Conservation (phyloP, 2,797 vertebrate species). For the Schizopygopsis malacanthus region DNA sequence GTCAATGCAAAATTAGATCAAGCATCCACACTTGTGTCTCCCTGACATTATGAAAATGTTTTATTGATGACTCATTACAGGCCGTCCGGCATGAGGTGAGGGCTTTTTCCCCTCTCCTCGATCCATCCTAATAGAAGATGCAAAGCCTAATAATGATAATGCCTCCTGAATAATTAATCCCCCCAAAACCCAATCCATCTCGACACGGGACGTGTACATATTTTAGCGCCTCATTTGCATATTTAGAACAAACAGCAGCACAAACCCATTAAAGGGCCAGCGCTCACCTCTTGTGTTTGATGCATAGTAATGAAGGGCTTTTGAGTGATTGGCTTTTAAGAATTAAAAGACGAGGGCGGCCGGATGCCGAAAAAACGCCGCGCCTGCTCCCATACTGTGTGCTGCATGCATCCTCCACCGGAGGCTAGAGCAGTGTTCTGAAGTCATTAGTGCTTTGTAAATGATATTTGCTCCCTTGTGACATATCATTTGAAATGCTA, state of each 20-base stretch:
- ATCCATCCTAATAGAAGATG: constrained; percentile 78
- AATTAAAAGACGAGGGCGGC: constrained; percentile 72
- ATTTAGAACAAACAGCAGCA: constrained; percentile 80
- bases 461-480: constrained; percentile 99
- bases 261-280: constrained; percentile 75
- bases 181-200: constrained; percentile 80
- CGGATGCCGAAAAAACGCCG: constrained; percentile 48
- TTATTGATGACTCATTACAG: constrained; percentile 85
- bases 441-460: constrained; percentile 99
- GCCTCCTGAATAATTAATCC: constrained; percentile 83
- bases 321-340: constrained; percentile 80
- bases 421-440: constrained; percentile 94
- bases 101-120: constrained; percentile 57
- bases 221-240: constrained; percentile 84
- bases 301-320: constrained; percentile 74
- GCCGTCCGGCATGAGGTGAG: constrained; percentile 77
- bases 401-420: constrained; percentile 84
- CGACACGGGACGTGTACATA: constrained; percentile 81
- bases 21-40: constrained; percentile 75
- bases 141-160: constrained; percentile 84
- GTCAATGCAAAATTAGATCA: constrained; percentile 78
- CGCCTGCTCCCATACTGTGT: constrained; percentile 80
- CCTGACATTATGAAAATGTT: constrained; percentile 84
- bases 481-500: constrained; percentile 97
- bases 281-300: constrained; percentile 60